Percentiles rank a stretch among this genome's conserved stretches.
Evolutionary conservation across 2,113 vertebrate genomes (phyloP).

Genomic region (Tetraodon nigroviridis): DNA sequence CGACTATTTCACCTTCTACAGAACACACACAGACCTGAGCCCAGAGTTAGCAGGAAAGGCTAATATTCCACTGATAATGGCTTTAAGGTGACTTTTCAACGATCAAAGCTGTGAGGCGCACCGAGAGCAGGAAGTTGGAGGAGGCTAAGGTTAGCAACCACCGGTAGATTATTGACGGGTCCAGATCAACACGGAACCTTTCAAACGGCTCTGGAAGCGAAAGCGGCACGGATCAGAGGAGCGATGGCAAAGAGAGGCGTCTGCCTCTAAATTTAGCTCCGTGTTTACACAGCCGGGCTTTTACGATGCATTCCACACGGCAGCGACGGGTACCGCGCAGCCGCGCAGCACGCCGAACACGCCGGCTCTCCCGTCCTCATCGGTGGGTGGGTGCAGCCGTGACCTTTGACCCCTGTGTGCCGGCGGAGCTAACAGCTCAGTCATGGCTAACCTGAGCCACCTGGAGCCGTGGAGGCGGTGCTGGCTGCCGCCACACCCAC

Average conservation of each 20-base stretch:
- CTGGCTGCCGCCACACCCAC: too few relatives aligned
- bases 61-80: too few relatives aligned
- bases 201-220: constrained; percentile 18
- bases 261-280: constrained; percentile 24
- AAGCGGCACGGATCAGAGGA: constrained; percentile 8
- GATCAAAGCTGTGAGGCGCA: neutral
- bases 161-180: constrained; percentile 22
- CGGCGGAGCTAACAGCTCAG: neutral
- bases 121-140: constrained; percentile 8
- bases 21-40: too few relatives aligned
- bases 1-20: too few relatives aligned
- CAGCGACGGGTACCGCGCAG: neutral
- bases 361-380: neutral
- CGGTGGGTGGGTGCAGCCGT: neutral
- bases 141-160: constrained; percentile 14
- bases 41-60: too few relatives aligned
- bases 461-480: neutral
- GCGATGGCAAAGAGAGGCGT: constrained; percentile 8
- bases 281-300: constrained; percentile 28
- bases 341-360: neutral
- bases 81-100: too few relatives aligned
- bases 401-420: constrained; percentile 21
- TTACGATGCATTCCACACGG: constrained; percentile 39
- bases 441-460: too few relatives aligned
- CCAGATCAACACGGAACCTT: neutral